phyloP scores from a whole-genome alignment of 2,113 vertebrate genomes.

The Tachycineta bicolor region DNA sequence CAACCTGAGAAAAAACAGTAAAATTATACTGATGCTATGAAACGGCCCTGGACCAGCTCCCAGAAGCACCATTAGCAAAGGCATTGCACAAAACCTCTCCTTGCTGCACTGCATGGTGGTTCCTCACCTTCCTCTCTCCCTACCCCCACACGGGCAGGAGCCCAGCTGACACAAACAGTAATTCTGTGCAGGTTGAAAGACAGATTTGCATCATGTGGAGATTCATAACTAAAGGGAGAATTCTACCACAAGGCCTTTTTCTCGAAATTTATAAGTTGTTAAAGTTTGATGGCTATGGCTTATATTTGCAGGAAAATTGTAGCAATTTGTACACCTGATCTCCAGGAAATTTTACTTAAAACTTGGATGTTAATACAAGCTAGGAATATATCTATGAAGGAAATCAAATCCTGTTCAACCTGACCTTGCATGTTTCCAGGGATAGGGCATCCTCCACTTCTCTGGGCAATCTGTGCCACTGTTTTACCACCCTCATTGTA shows the following conservation, averaged over 20 bases:
- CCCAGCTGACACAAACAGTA: neutral
- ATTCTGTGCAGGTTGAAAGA: neutral
- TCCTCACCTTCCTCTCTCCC: neutral
- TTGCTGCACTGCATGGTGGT: neutral
- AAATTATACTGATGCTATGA: neutral
- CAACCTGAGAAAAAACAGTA: neutral
- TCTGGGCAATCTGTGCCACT: neutral
- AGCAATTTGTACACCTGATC: neutral
- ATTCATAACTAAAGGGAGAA: neutral
- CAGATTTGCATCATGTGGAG: neutral
- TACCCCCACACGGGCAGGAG: neutral
- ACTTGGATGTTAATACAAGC: neutral
- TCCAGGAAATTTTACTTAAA: neutral
- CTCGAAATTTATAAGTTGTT: neutral
- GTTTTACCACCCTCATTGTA: neutral
- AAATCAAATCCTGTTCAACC: neutral
- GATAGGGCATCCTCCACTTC: neutral
- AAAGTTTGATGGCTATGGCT: neutral
- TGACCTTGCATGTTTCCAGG: neutral
- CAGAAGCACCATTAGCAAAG: neutral
- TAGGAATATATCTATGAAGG: neutral
- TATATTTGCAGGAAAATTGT: neutral
- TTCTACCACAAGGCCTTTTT: neutral
- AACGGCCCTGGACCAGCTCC: neutral
- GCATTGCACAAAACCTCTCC: neutral